Evolutionary conservation across 92 coral and sea anemone genomes (phyloP), one percentile per base, ranked within the genome.

Genomic region (Nematostella vectensis): DNA sequence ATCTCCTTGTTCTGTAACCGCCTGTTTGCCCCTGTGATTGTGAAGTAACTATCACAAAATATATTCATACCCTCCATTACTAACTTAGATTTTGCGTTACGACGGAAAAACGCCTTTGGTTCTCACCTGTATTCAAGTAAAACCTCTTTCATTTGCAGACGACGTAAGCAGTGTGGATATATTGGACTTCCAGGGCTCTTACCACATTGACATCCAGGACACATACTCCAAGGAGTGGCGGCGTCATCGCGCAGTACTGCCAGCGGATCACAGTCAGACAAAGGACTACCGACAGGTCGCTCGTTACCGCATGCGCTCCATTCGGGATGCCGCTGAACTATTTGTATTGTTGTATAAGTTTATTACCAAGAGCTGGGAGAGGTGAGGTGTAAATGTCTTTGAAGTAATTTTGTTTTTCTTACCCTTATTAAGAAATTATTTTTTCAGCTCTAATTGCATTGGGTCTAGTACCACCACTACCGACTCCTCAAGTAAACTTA

Each of bases 311-410:
- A 91, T 91, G 96, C 88, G 96, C 60, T 78, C 98, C 11, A 71
- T 72, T 54, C 77, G 76, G 18, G 98, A 91, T 65, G 93, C 98
- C 61, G 88, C 95, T 67, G 96, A 81, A 25, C 70, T 91, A 52
- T 91, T 91, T 71, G 98, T 72, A 63, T 78, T 91, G 80, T 82
- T 91, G 64, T 86, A 85, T 71, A 82, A 71, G 85, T 91, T 81
- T 28, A 75, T 91, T 13, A 81, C 74, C 19, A 77, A 75, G 54
- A 75, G 83, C 60, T 85, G 69, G 59, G 74, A 67, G 57, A 67
- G 74, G 74, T 67, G 20, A 20, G 13, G 25, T 13, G 6, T 17
- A 3, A n/a, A n/a, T n/a, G n/a, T n/a, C n/a, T n/a, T n/a, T n/a
- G n/a, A n/a, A n/a, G n/a, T n/a, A n/a, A n/a, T n/a, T n/a, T n/a